Percentiles rank a stretch among this genome's conserved stretches.
Evolutionary conservation across 2,797 vertebrate species (phyloP).

Genomic region (Pipistrellus pipistrellus): DNA sequence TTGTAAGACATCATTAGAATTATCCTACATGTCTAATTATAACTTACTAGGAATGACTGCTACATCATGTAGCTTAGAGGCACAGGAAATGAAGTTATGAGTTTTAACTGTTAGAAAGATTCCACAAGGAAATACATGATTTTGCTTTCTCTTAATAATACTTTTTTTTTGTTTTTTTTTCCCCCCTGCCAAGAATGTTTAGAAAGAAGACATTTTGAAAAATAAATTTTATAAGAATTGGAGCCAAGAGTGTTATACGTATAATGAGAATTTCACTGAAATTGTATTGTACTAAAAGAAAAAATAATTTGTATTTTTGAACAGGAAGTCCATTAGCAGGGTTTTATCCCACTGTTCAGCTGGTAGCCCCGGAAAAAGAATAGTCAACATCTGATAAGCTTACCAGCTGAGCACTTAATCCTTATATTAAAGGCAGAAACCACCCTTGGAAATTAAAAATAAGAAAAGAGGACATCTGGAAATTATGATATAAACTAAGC

Average conservation of each 20-base stretch:
- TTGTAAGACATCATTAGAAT: slow-evolving; percentile 89
- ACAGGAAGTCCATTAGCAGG: background rate
- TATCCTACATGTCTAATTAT: slow-evolving; percentile 89
- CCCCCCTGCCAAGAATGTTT: background rate
- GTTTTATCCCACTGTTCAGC: slow-evolving; percentile 74
- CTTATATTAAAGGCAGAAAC: slow-evolving; percentile 81
- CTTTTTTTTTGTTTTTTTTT: background rate
- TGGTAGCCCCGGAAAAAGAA: slow-evolving; percentile 68
- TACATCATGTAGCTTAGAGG: slow-evolving; percentile 81
- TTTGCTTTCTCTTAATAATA: slow-evolving; percentile 57
- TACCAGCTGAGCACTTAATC: slow-evolving; percentile 81
- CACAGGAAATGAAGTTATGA: slow-evolving; percentile 76
- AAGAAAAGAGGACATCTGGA: slow-evolving; percentile 69
- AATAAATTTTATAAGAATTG: slow-evolving; percentile 35
- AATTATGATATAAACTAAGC: slow-evolving; percentile 72
- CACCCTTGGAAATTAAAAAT: slow-evolving; percentile 65
- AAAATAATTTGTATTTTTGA: slow-evolving; percentile 38
- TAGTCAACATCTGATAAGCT: slow-evolving; percentile 73
- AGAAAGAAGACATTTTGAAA: slow-evolving; percentile 43
- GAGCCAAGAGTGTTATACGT: background rate
- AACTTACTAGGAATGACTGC: slow-evolving; percentile 84
- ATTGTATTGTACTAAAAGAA: slow-evolving; percentile 60
- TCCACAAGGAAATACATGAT: slow-evolving; percentile 72
- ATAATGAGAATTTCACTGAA: slow-evolving; percentile 62
- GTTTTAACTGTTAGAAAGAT: slow-evolving; percentile 76